Conservation (phyloP, 2,113 vertebrate genomes). For the Tragelaphus buxtoni region DNA sequence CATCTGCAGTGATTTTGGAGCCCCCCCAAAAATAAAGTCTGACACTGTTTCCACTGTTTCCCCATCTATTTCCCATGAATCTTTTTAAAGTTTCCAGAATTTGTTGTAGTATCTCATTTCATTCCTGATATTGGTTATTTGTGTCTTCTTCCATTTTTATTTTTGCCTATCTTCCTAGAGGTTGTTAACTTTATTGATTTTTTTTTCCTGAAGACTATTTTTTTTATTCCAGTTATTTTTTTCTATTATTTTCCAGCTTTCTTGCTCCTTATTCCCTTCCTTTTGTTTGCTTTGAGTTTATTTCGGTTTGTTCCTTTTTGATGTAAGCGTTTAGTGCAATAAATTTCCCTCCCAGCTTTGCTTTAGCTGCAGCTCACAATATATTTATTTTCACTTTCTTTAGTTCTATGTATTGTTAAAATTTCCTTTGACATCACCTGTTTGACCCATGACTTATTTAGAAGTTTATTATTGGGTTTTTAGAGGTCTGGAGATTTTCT, state of each 20-base stretch:
- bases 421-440: background rate
- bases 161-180: background rate
- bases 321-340: background rate
- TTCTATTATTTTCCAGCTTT: background rate
- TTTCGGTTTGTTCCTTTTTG: background rate
- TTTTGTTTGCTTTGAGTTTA: background rate
- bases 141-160: background rate
- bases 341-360: background rate
- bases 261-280: background rate
- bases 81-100: background rate
- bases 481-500: background rate
- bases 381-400: background rate
- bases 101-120: background rate
- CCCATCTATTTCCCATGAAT: background rate
- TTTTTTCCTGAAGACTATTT: background rate
- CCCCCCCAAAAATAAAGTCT: too few species aligned
- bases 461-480: background rate
- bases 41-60: too few species aligned
- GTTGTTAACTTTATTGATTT: background rate
- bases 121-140: background rate
- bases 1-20: too few species aligned
- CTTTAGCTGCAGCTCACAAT: background rate
- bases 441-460: background rate
- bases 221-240: background rate
- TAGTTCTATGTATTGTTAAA: background rate